Evolutionary conservation across 2,888 invertebrate species (phyloP).

Genomic region (Rhopalosiphum nymphaeae): DNA sequence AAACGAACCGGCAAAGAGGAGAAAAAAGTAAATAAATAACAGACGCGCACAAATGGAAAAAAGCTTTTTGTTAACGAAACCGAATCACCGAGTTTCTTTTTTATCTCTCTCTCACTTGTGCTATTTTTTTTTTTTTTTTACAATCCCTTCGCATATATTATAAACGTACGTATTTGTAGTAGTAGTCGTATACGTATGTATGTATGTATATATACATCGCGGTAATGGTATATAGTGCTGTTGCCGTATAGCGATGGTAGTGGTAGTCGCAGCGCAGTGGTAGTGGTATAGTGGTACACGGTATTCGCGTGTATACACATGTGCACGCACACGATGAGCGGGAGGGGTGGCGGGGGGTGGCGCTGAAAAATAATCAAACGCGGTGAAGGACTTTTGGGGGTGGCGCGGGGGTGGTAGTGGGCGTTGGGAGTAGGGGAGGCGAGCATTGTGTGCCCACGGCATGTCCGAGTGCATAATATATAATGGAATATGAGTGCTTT

Average conservation of each 20-base stretch:
- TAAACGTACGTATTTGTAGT: not conserved
- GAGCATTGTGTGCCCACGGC: conserved; percentile 13
- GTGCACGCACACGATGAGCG: not conserved
- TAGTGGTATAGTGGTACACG: not conserved
- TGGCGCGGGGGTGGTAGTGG: not conserved
- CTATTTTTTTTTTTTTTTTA: not conserved
- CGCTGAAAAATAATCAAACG: conserved; percentile 58
- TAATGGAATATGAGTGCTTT: conserved; percentile 58
- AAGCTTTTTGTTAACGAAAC: conserved; percentile 59
- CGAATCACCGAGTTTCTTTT: conserved; percentile 55
- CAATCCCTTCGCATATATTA: conserved; percentile 17
- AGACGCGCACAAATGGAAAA: conserved; percentile 54
- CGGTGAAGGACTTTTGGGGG: conserved; percentile 13
- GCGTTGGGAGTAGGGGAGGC: not conserved
- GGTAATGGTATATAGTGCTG: too few species aligned
- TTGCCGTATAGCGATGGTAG: too few species aligned
- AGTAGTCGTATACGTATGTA: not conserved
- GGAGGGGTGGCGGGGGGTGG: not conserved
- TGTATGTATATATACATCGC: not conserved
- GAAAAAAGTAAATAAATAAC: conserved; percentile 55
- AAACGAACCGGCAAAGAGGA: conserved; percentile 12
- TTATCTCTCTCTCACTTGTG: not conserved
- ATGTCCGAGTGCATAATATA: conserved; percentile 43
- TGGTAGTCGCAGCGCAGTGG: not conserved
- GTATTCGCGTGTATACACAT: not conserved